These are phyloP conservation scores for Proterorhinus semilunaris DNA, from an alignment of 2,113 vertebrate species.

Conservation along the genomic window DNA sequence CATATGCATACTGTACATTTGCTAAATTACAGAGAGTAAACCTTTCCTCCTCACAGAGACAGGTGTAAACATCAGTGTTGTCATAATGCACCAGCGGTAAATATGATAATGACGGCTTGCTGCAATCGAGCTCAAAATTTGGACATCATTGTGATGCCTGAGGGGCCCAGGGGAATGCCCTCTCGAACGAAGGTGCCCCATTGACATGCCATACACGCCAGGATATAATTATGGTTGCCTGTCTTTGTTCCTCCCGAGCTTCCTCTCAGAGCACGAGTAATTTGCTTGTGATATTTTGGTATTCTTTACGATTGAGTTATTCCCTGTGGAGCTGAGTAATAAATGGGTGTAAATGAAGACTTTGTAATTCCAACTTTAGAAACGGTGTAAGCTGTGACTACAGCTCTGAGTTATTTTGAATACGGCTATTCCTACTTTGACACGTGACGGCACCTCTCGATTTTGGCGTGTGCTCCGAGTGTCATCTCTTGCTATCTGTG, in stretches of 20 bases:
- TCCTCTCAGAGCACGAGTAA: conserved; percentile 74
- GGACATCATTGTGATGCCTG: conserved; percentile 80
- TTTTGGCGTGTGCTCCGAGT: conserved; percentile 27
- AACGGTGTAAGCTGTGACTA: conserved; percentile 17
- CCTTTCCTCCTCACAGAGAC: conserved; percentile 69
- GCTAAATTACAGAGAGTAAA: conserved; percentile 77
- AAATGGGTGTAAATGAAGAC: conserved; percentile 58
- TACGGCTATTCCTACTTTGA: conserved; percentile 23
- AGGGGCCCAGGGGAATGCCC: conserved; percentile 72
- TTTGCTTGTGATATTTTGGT: conserved; percentile 79
- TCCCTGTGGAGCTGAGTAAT: conserved; percentile 69
- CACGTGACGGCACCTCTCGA: conserved; percentile 21
- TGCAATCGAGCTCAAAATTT: conserved; percentile 77
- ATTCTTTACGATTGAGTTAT: conserved; percentile 74
- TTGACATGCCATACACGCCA: conserved; percentile 79
- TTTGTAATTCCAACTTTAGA: conserved; percentile 47
- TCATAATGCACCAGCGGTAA: conserved; percentile 74
- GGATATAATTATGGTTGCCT: conserved; percentile 80
- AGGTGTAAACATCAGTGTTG: conserved; percentile 81
- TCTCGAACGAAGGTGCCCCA: conserved; percentile 73
- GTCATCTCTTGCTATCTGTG: conserved; percentile 57
- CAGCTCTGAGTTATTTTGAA: conserved; percentile 17
- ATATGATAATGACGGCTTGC: conserved; percentile 72
- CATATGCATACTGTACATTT: conserved; percentile 83
- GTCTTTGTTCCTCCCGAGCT: conserved; percentile 78